Base-by-base conservation (phyloP, 2,113 vertebrate species). In the Atherinomorus stipes region DNA sequence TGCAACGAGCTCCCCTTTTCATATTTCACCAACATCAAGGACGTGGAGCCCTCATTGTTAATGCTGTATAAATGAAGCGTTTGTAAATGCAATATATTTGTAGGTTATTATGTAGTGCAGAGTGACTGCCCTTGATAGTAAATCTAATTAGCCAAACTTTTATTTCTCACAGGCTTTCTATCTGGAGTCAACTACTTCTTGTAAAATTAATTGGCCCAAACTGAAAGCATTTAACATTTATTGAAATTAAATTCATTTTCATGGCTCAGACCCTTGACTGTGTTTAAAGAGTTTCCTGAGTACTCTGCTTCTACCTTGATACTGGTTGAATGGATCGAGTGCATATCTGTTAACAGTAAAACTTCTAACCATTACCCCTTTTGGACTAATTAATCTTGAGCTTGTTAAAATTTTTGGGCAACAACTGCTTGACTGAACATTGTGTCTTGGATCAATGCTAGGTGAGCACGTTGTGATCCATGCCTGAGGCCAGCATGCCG, bases 111-210 rank as follows among this genome's bases (percentile, higher is more conserved):
- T 77, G 47, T 72, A 7, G 64, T 60, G 78, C 73, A 83, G 74
- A 74, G 52, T 67, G 81, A 78, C 73, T 77, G 80, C 70, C 83
- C 78, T 81, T 85, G 74, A 73, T 85, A 52, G 64, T 73, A 81
- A 81, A 83, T 88, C 74, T 68, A 81, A 85, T 85, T 85, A 88
- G 73, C 60, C 45, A 78, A 91, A 85, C 79, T 73, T 89, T 73
- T 79, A 77, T 85, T 84, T 82, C 70, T 76, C 59, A 22, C 18
- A 54, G 74, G 68, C 40, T 71, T 64, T 71, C 64, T 47, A 45
- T 81, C 57, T 72, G 72, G 52, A 84, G 64, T 72, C 76, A 80
- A 60, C 59, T 22, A 47, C 69, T 75, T 57, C 62, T 63, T 1
- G 18, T 71, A 42, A 57, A 85, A 84, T 80, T 73, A 88, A 81